These are phyloP conservation scores for Anolis sagrei DNA, from an alignment of 2,113 vertebrate species.

Conservation along the genomic window DNA sequence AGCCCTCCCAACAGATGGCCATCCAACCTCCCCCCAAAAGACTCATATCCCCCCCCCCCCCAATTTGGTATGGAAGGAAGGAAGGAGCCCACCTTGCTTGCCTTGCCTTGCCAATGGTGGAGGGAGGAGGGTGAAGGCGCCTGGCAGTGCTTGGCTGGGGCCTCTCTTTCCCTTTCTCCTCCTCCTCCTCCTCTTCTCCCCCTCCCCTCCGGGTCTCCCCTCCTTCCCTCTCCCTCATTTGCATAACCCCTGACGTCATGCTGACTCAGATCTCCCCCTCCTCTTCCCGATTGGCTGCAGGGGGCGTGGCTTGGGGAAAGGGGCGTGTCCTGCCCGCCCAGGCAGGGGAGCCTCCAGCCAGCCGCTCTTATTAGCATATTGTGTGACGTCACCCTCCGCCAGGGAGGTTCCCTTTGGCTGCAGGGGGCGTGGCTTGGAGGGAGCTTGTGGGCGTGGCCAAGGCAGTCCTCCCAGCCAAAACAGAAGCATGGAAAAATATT, in stretches of 20 bases:
- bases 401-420: too few species aligned
- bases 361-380: too few species aligned
- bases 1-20: too few species aligned
- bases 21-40: too few species aligned
- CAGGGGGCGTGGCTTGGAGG: too few species aligned
- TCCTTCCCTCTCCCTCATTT: not conserved
- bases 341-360: not conserved
- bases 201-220: not conserved
- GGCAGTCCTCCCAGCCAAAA: too few species aligned
- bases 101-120: too few species aligned
- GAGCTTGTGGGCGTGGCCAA: too few species aligned
- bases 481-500: too few species aligned
- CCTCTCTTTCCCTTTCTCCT: not conserved
- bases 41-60: too few species aligned
- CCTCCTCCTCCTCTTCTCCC: not conserved
- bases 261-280: constrained; percentile 12
- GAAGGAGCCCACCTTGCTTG: not conserved
- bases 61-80: not conserved
- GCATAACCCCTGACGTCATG: constrained; percentile 22
- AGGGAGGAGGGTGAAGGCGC: not conserved
- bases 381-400: too few species aligned
- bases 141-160: not conserved
- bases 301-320: not conserved
- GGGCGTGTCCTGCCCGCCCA: too few species aligned
- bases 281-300: not conserved